These are phyloP conservation scores for Sipha flava DNA, from an alignment of 1,140 invertebrate genomes.

Conservation along the genomic window DNA sequence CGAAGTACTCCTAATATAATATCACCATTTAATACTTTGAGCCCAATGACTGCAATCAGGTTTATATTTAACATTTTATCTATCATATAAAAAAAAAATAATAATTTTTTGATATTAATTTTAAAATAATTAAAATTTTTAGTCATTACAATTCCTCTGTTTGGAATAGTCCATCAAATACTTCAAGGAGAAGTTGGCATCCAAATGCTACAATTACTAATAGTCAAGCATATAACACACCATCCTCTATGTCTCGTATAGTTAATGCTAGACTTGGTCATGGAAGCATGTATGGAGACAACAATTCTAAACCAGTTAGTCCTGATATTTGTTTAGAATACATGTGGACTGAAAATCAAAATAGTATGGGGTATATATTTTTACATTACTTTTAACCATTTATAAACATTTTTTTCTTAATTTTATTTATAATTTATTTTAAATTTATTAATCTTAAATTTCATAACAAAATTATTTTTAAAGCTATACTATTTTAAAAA, in stretches of 20 bases:
- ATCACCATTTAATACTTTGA: conserved; percentile 19
- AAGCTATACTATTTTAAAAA: no score
- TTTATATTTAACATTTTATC: not conserved
- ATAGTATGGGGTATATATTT: conserved; percentile 46
- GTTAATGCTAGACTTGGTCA: conserved; percentile 37
- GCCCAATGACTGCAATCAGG: conserved; percentile 26
- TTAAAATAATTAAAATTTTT: not conserved
- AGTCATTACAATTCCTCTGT: not conserved
- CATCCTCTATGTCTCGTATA: conserved; percentile 29
- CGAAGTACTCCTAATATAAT: conserved; percentile 17
- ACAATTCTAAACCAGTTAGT: conserved; percentile 58
- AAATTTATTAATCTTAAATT: not conserved
- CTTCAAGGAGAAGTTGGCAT: not conserved
- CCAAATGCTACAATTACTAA: conserved; percentile 16
- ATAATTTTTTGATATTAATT: not conserved
- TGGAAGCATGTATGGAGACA: conserved; percentile 35
- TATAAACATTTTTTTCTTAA: not conserved
- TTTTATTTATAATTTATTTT: not conserved
- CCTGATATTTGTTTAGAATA: conserved; percentile 81
- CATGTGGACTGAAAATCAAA: conserved; percentile 70
- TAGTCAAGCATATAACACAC: conserved; percentile 2
- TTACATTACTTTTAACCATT: not conserved
- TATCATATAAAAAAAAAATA: no score
- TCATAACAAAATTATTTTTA: no score
- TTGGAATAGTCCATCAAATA: conserved; percentile 22